Evolutionary conservation across 2,888 invertebrate species (phyloP).

Genomic region (Fissipunctia ypsillon): DNA sequence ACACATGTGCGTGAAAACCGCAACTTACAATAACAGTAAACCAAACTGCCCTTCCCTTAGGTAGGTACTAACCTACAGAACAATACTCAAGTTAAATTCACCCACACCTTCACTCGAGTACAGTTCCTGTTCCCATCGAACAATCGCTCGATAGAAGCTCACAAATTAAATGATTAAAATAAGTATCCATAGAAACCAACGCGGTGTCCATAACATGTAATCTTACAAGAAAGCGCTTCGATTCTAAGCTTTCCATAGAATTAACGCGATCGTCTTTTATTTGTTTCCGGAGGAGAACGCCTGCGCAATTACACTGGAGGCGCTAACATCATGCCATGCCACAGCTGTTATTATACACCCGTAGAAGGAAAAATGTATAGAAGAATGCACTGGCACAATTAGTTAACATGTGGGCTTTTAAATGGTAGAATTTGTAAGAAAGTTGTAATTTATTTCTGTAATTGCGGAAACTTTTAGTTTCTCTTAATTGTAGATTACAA

Average conservation of each 20-base stretch:
- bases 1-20: not conserved
- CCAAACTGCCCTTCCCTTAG: conserved; percentile 5
- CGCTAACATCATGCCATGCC: conserved; percentile 48
- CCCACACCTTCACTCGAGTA: conserved; percentile 25
- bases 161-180: conserved; percentile 65
- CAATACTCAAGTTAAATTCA: conserved; percentile 28
- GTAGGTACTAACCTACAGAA: not conserved
- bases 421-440: conserved; percentile 25
- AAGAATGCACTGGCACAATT: conserved; percentile 22
- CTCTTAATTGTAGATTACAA: conserved; percentile 16
- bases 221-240: conserved; percentile 59
- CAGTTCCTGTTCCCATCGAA: conserved; percentile 41
- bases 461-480: conserved; percentile 33
- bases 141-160: conserved; percentile 25
- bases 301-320: conserved; percentile 56
- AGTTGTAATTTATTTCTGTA: conserved; percentile 24
- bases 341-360: conserved; percentile 28
- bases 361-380: conserved; percentile 22
- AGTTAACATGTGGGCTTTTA: conserved; percentile 24
- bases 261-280: conserved; percentile 65
- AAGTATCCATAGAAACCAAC: conserved; percentile 42
- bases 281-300: conserved; percentile 60
- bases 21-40: conserved; percentile 2
- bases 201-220: conserved; percentile 60
- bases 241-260: conserved; percentile 63